Percentiles rank a stretch among this genome's conserved stretches.
Evolutionary conservation across 2,113 vertebrate genomes (phyloP).

Genomic region (Hyperoodon ampullatus): DNA sequence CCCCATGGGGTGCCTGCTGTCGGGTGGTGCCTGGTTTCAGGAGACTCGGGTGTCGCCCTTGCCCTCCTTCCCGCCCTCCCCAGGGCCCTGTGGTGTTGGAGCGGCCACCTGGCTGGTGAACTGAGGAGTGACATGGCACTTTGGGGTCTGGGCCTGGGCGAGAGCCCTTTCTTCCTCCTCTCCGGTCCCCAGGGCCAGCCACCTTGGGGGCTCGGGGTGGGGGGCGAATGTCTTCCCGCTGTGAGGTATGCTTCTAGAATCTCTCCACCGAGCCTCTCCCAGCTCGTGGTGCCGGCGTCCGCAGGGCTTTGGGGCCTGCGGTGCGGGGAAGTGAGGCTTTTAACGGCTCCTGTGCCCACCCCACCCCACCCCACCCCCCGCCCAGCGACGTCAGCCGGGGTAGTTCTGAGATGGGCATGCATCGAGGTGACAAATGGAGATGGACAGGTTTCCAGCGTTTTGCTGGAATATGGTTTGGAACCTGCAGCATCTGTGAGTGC

Average conservation of each 20-base stretch:
- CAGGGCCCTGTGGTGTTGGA: no score
- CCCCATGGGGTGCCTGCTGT: neutral
- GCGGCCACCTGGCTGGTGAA: neutral
- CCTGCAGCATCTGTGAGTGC: neutral
- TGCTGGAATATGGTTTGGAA: neutral
- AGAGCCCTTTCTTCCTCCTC: neutral
- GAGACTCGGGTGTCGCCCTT: neutral
- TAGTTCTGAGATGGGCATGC: neutral
- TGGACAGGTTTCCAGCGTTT: neutral
- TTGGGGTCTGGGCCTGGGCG: neutral
- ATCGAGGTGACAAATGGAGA: neutral
- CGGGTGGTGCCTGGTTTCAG: neutral
- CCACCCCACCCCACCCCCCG: no score
- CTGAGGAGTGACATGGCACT: neutral
- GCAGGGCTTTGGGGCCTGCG: accelerated
- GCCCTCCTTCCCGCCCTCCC: neutral
- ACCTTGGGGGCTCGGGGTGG: neutral
- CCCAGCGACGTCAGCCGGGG: accelerated
- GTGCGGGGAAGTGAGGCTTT: no score
- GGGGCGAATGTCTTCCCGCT: neutral
- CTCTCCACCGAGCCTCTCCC: neutral
- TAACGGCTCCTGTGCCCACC: neutral
- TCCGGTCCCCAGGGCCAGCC: neutral
- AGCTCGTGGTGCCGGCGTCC: neutral
- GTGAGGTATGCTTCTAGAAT: neutral